Evolutionary conservation across 2,888 invertebrate genomes (phyloP), one percentile per base, ranked within the genome.

Genomic region (Lithosia quadra): DNA sequence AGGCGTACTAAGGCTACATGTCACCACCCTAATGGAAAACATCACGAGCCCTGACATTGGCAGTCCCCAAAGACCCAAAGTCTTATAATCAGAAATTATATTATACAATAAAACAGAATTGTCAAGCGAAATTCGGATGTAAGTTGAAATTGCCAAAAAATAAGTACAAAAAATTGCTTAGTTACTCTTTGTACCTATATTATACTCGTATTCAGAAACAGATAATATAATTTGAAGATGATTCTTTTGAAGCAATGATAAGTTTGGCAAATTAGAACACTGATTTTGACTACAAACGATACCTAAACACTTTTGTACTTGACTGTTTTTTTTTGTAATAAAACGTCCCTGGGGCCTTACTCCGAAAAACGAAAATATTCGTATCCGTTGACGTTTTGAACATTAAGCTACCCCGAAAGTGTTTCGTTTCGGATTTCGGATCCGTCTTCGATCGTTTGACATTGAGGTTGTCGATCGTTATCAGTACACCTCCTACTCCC

Each of bases 11-110:
- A 84, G 83, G 83, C 82, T 79, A 82, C 83, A 85, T 81, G 89
- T 90, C 90, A 87, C 81, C 80, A 78, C 80, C 82, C 84, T 91
- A 91, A 91, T 90, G 90, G 90, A 89, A 90, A 89, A 88, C 89
- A 90, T 91, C 89, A 88, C 80, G 85, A 85, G 84, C 72, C 82
- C 75, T 89, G 90, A 91, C 89, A 86, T 82, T 75, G 74, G 73
- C 68, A 63, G 76, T 82, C 88, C 83, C 85, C 58, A 24, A 81
- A 76, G 86, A 77, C 68, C 67, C 72, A 71, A 76, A 60, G 77
- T 79, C 78, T 79, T 83, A 84, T 83, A 75, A 80, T 39, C 73
- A 72, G 79, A 79, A 86, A 22, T 60, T 39, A 39, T 39, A 39
- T 39, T 22, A 60, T 60, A 18, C 18, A 22, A 60, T 60, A 60